Evolutionary conservation across 2,888 invertebrate genomes (phyloP), one percentile per base, ranked within the genome.

Genomic region (Cyclophora albipunctata): DNA sequence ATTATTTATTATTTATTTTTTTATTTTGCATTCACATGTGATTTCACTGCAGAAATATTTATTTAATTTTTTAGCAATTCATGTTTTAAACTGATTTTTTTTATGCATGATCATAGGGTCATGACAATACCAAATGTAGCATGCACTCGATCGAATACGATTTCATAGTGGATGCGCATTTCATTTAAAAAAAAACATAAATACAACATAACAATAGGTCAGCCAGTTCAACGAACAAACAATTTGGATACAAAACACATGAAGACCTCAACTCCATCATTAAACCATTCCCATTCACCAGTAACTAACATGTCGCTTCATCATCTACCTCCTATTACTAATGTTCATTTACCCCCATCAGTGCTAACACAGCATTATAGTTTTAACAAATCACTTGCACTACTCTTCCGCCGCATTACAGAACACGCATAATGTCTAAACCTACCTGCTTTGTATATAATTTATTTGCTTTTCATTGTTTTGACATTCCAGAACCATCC

Each of bases 1-100:
- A 83, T 82, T 84, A 81, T 85, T 81, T 81, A 76, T 81, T 80
- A 74, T 78, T 74, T 78, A 58, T 69, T 52, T 63, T 69, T 75
- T 76, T 78, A 73, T 75, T 80, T 84, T 84, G 85, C 87, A 87
- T 87, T 88, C 87, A 88, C 88, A 88, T 88, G 88, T 88, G 88
- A 88, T 87, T 87, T 88, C 88, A 87, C 88, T 84, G 84, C 86
- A 82, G 78, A 78, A 20, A 20, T 78, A 75, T 80, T 78, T 76
- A 78, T 76, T 72, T 75, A 79, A 78, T 76, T 78, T 76, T 72
- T 75, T 79, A 78, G 81, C 80, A 79, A 80, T 84, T 84, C 84
- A 84, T 85, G 80, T 81, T 79, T 72, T 54, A 45, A 67, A 67
- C 64, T 59, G 58, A 59, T 62, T 53, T 42, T 51, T 49, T 57